Conservation (phyloP, 2,113 vertebrate species). For the Gopherus evgoodei region DNA sequence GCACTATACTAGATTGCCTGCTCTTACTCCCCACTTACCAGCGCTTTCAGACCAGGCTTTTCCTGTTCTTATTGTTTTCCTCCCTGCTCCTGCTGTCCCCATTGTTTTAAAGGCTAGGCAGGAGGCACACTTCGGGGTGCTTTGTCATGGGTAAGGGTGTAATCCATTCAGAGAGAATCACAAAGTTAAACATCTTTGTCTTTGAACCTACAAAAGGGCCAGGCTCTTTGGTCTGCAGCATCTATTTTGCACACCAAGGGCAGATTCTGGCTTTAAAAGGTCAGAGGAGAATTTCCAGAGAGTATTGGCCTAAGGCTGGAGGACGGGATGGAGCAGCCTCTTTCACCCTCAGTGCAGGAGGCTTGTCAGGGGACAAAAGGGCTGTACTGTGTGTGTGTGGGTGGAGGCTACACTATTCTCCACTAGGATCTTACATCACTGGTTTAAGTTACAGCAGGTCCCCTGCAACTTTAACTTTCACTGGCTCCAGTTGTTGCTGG, state of each 20-base stretch:
- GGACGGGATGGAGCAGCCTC: background rate
- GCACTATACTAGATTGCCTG: background rate
- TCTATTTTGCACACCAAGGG: background rate
- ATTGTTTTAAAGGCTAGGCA: background rate
- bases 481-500: background rate
- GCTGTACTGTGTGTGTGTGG: background rate
- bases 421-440: background rate
- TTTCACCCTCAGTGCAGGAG: background rate
- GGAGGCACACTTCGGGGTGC: background rate
- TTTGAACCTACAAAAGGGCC: background rate
- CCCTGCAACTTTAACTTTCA: background rate
- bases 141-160: background rate
- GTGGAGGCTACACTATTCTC: background rate
- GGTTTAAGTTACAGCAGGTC: background rate
- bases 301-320: background rate
- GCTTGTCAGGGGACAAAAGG: accelerated
- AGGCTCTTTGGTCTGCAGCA: background rate
- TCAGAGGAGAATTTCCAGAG: background rate
- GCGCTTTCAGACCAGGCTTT: background rate
- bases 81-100: background rate
- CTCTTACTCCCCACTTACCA: background rate
- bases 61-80: background rate
- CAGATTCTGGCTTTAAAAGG: background rate
- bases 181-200: background rate
- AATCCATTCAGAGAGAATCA: background rate